Evolutionary conservation across 2,113 vertebrate species (phyloP).

Genomic region (Raja brachyura): DNA sequence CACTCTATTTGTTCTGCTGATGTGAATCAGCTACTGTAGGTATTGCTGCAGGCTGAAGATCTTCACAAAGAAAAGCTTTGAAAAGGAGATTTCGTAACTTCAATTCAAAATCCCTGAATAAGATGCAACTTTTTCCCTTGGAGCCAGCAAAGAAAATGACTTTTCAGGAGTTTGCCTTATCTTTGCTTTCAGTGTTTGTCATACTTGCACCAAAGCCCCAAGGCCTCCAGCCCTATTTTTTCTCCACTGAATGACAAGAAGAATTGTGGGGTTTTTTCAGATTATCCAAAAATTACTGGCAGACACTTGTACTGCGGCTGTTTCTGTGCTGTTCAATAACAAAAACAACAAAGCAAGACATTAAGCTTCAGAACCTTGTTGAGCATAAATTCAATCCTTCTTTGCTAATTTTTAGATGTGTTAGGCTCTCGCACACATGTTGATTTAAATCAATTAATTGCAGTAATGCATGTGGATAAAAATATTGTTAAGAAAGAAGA

Average conservation of each 20-base stretch:
- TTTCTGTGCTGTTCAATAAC: neutral
- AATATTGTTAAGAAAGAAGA: neutral
- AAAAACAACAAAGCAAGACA: neutral
- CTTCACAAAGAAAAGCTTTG: neutral
- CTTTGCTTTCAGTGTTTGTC: conserved; percentile 24
- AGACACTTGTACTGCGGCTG: neutral
- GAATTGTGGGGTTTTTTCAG: conserved; percentile 17
- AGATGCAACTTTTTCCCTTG: conserved; percentile 15
- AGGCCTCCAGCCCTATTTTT: neutral
- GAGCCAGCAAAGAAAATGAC: neutral
- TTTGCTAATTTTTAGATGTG: neutral
- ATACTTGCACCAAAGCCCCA: neutral
- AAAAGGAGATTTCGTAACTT: neutral
- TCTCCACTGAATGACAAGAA: conserved; percentile 5
- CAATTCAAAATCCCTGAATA: conserved; percentile 13
- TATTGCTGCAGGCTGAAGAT: neutral
- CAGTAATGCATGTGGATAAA: neutral
- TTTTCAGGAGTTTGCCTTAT: conserved; percentile 21
- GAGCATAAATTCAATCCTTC: neutral
- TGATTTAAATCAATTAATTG: neutral
- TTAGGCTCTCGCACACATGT: neutral
- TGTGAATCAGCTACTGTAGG: neutral
- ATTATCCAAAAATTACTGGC: neutral
- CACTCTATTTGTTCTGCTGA: conserved; percentile 34
- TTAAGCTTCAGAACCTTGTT: neutral